Percentiles rank a stretch among this genome's conserved stretches.
Evolutionary conservation across 1,140 invertebrate genomes (phyloP).

Genomic region (Rhyacophila brunnea): DNA sequence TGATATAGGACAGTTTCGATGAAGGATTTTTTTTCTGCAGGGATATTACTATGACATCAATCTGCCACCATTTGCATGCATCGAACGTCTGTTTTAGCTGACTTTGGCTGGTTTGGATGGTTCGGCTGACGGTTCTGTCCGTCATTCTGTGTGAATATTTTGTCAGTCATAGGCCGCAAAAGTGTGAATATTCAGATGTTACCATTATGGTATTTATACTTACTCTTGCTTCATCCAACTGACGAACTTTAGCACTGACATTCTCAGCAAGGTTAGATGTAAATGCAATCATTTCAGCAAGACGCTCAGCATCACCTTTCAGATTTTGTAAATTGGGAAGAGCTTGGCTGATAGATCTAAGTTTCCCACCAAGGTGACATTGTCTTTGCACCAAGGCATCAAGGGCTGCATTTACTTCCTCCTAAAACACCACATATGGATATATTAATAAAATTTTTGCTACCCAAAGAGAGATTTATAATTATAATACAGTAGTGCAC

Average conservation of each 20-base stretch:
- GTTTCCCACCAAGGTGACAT: conserved; percentile 44
- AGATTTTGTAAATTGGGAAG: conserved; percentile 47
- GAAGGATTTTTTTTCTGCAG: no score
- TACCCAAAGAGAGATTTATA: not conserved
- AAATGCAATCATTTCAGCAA: conserved; percentile 81
- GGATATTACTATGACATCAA: no score
- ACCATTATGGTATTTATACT: conserved; percentile 41
- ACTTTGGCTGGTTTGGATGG: no score
- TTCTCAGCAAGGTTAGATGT: conserved; percentile 89
- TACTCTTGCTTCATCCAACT: conserved; percentile 91
- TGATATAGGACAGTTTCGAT: no score
- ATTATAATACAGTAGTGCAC: no score
- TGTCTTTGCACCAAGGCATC: conserved; percentile 33
- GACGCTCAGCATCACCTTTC: conserved; percentile 44
- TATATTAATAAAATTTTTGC: conserved; percentile 1
- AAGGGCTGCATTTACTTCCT: conserved; percentile 31
- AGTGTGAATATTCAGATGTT: no score
- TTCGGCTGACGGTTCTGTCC: no score
- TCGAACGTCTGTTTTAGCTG: no score
- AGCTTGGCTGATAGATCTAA: conserved; percentile 47
- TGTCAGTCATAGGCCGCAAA: no score
- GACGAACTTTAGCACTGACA: conserved; percentile 93
- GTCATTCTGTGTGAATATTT: no score
- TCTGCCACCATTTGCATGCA: no score
- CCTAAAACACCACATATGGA: conserved; percentile 19